Base-by-base conservation (phyloP, 2,113 vertebrate species). In the Chaenocephalus aceratus region DNA sequence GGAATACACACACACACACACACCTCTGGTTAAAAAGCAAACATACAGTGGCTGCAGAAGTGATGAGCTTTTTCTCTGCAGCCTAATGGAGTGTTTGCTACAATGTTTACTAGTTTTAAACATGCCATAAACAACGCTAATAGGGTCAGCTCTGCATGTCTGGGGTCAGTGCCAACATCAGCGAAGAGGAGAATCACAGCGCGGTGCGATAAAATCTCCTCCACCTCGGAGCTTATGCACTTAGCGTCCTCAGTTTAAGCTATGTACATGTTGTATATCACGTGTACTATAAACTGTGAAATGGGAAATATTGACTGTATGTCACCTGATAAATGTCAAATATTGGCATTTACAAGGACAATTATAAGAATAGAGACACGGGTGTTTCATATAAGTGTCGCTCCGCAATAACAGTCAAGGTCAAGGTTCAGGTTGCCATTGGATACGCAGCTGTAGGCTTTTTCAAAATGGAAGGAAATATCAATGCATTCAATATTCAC, bases 61-160 rank as follows among this genome's bases (percentile, higher is more conserved):
- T 88, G 66, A 72, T 52, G 60, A 72, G 61, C n/a, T 75, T 54
- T 57, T 74, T 73, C 23, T 56, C 70, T 62, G 18, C 52, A 48
- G 72, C 79, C 85, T 91, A 92, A 92, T 93, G 91, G 87, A 93
- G 82, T 90, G 88, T 92, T 93, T 92, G 92, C 86, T 83, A 61
- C 86, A 51, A 70, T 91, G 88, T 92, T 93, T 93, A 83, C 86
- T 67, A 65, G 83, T 86, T 83, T 79, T 93, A 92, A 91, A 92
- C 87, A 91, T 86, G 84, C 82, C 88, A 90, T 93, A 91, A 92
- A 91, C 88, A 91, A 77, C 72, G 18, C 80, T 89, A 93, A 91
- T 91, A 89, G 92, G 92, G 89, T 93, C 90, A 92, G 52, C 51
- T 80, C 87, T 82, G 88, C 88, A 88, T 93, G 86, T 92, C 86